Evolutionary conservation across 2,797 vertebrate species (phyloP), one percentile per base, ranked within the genome.

Genomic region (Sebastes reedi): DNA sequence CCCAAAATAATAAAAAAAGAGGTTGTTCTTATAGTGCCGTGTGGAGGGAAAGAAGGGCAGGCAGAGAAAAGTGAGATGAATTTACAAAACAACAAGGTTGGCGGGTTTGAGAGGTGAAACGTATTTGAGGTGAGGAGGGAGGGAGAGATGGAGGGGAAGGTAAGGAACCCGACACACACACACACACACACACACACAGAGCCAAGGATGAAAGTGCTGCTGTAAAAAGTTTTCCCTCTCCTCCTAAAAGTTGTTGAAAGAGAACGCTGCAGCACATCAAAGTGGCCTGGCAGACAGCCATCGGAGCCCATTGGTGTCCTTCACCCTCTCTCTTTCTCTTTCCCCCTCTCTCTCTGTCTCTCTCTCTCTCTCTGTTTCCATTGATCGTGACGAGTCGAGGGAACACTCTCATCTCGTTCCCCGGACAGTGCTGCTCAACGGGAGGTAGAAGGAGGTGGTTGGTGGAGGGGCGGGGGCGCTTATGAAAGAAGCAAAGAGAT

Each of bases 231-330:
- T 91, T 91, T 77, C 85, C 79, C 83, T 89, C 90, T 89, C 87
- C 90, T 92, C 89, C 91, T 92, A 91, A 94, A 95, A 94, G 93
- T 93, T 90, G 84, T 90, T 93, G 90, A 94, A 94, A 96, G 92
- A 93, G 93, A 93, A 83, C 67, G 76, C 92, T 89, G 91, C 72
- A 82, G 90, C 85, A 95, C 93, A 94, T 95, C 94, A 95, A 95
- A 95, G 93, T 88, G 79, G 83, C 76, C 93, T 94, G 94, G 92
- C 94, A 92, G 87, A 81, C 91, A 91, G 92, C 90, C 91, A 94
- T 84, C 56, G 42, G 32, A 86, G 90, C 91, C 86, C 88, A 90
- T 71, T 88, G 92, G 86, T 90, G 91, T 93, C 94, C 92, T 94
- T 95, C 92, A 91, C 90, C 82, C 82, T 16, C 67, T 36, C 20